Evolutionary conservation across 2,113 vertebrate genomes (phyloP).

Genomic region (Boleophthalmus pectinirostris): DNA sequence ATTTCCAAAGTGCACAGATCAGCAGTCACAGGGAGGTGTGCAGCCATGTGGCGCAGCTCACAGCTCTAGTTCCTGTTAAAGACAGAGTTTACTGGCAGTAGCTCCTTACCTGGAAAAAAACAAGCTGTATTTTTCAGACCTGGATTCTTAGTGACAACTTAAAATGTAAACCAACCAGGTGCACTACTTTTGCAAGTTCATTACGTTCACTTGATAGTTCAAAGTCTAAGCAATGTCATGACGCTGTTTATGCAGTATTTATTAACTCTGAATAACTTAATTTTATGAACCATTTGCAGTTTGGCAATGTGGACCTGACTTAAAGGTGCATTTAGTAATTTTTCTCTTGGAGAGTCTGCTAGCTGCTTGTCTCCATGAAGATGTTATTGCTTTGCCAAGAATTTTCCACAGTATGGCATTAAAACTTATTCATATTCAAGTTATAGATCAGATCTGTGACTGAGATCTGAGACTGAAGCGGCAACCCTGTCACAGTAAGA

Average conservation of each 20-base stretch:
- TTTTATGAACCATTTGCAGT: background rate
- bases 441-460: no score
- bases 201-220: background rate
- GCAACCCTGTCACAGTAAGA: no score
- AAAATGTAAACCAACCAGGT: background rate
- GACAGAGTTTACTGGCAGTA: background rate
- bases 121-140: background rate
- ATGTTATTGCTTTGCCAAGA: no score
- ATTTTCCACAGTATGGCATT: no score
- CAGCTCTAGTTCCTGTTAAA: background rate
- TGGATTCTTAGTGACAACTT: background rate
- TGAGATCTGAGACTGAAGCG: no score
- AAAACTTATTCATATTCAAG: no score
- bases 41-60: background rate
- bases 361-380: no score
- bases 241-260: background rate
- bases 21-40: background rate
- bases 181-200: background rate
- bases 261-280: background rate
- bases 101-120: background rate
- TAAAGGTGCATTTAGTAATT: background rate
- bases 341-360: no score
- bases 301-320: background rate
- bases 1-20: background rate
- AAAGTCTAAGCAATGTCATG: background rate